Base-by-base conservation (phyloP, 2,113 vertebrate species). In the Chloebia gouldiae region DNA sequence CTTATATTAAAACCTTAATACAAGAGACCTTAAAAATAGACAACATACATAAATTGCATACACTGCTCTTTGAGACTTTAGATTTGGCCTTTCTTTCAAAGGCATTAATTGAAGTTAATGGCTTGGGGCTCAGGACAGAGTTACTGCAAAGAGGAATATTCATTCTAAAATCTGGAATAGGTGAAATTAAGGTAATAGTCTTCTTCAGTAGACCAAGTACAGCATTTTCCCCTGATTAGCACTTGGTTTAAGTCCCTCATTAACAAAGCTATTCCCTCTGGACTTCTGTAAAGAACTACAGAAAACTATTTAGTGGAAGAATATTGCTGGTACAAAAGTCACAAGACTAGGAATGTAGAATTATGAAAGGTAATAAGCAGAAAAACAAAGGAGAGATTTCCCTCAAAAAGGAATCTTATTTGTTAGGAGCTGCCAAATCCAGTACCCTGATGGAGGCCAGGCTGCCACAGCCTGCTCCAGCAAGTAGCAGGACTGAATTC, bases 391-490 rank as follows among this genome's bases (percentile, higher is more conserved):
- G n/a, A 75, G 39, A 33, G 5, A 22, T 33, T 77, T 59, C 21
- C 35, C 10, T 78, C 40, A 61, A 50, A 92, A 68, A 50, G 24
- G 18, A 50, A 23, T 33, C 37, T 31, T 28, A 71, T 69, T 69
- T 69, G 2, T 40, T 49, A 57, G 44, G 33, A 86, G 7, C 6
- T 90, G 15, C 6, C 11, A 25, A 79, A 78, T 20, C 6, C 17
- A 47, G 10, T 3, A n/a, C 16, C 20, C 17, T 2, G 10, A 4
- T 4, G 66, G 30, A 80, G 37, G 17, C 0, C 2, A 77, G 25
- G 20, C 35, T 59, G 21, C 22, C n/a, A n/a, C 28, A 88, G 15
- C 12, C 11, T 35, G 10, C 54, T 27, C 17, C 37, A 71, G 22
- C 13, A 78, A 50, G 30, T 5, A 81, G 18, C 35, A 68, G 76